Conservation (phyloP, 2,797 vertebrate genomes). For the Tangara arthus region DNA sequence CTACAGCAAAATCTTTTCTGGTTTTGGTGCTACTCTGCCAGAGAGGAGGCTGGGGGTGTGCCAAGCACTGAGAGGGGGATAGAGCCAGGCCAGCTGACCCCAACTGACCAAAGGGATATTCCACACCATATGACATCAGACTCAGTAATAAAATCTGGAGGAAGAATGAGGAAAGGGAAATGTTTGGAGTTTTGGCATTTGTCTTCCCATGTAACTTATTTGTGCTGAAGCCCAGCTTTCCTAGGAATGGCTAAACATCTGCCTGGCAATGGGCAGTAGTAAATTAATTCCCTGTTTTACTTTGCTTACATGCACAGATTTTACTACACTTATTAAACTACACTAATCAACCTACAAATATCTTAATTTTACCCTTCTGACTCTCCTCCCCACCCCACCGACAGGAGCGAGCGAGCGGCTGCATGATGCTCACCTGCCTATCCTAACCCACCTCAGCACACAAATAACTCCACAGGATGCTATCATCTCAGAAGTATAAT, state of each 20-base stretch:
- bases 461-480: neutral
- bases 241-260: neutral
- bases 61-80: neutral
- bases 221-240: neutral
- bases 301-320: neutral
- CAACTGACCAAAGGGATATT: neutral
- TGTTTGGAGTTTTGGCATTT: neutral
- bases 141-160: neutral
- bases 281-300: neutral
- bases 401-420: fast-evolving
- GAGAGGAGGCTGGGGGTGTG: neutral
- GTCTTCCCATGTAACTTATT: neutral
- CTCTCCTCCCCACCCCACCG: neutral
- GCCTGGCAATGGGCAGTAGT: neutral
- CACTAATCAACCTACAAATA: neutral
- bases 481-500: neutral
- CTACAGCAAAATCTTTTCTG: neutral
- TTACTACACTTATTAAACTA: neutral
- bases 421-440: fast-evolving
- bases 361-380: neutral
- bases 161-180: neutral
- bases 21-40: neutral
- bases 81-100: neutral
- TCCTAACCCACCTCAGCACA: neutral
- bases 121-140: neutral